phyloP scores from a whole-genome alignment of 2,797 vertebrate genomes.

The Enteromius trimaculatus region DNA sequence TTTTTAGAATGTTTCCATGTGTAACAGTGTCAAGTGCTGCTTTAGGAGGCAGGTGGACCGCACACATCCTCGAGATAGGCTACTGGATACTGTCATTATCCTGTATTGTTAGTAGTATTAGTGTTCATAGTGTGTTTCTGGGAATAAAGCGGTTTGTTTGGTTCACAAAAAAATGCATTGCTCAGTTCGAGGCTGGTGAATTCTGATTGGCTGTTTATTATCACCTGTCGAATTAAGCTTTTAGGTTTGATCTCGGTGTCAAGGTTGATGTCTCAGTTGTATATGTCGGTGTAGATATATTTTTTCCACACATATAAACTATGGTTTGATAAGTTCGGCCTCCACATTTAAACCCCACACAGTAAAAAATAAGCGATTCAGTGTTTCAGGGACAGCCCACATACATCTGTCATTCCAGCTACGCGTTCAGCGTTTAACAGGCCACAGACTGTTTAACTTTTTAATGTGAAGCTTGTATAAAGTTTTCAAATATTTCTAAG shows the following conservation, averaged over 20 bases:
- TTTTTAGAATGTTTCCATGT: neutral
- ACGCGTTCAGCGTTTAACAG: neutral
- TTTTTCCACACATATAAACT: neutral
- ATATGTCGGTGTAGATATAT: neutral
- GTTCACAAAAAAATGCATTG: neutral
- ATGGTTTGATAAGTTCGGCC: neutral
- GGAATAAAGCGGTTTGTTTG: neutral
- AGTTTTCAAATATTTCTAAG: neutral
- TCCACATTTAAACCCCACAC: constrained; percentile 9
- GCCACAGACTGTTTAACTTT: neutral
- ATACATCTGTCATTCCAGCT: constrained; percentile 19
- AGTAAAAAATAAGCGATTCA: neutral
- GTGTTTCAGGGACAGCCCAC: constrained; percentile 25
- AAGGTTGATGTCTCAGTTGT: neutral
- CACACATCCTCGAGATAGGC: neutral
- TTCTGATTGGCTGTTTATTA: constrained; percentile 40
- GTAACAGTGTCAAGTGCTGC: neutral
- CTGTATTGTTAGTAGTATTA: neutral
- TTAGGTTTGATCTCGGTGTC: neutral
- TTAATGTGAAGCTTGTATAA: neutral
- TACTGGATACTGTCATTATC: neutral
- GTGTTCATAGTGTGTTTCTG: neutral
- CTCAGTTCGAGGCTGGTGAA: constrained; percentile 1
- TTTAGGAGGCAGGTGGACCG: constrained; percentile 20
- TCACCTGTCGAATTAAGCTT: constrained; percentile 45